Evolutionary conservation across 2,113 vertebrate genomes (phyloP), one percentile per base, ranked within the genome.

Genomic region (Gallinago paraguaiae): DNA sequence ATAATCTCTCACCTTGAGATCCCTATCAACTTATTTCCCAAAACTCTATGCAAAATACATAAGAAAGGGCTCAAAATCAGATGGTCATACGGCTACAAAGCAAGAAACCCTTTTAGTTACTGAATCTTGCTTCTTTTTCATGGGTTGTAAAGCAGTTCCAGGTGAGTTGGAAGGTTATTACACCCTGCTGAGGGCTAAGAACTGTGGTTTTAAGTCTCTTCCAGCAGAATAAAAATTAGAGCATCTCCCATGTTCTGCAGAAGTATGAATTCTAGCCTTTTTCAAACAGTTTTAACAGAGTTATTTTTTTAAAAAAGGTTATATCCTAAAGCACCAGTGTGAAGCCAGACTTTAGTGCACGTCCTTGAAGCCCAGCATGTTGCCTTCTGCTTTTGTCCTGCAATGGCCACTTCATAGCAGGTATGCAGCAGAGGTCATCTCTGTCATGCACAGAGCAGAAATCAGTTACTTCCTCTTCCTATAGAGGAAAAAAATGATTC

Each of bases 321-420:
- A 7, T 74, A 19, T 60, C 16, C 33, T 50, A 45, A 69, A 70
- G 22, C 19, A 25, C 3, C 25, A 48, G 8, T 3, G 7, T 35
- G 61, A 82, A 84, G 25, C 12, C 23, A 64, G 22, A 46, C 11
- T 31, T 45, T 1, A 54, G 35, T 39, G 80, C 7, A 17, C 4
- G 39, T 54, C 13, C n/a, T 37, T 46, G 20, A 78, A 84, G 51
- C 11, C 22, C 46, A 65, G 39, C 11, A 15, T 2, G 6, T 7
- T 46, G 46, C 17, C 2, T 1, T 48, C 25, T 30, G 17, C 17
- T 9, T 50, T 20, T 16, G 56, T 63, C 14, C 28, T 81, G 23
- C 15, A n/a, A n/a, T 0, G 61, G 12, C 9, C 30, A 17, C 43
- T 23, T 33, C 64, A 50, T 1, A 39, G 14, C 22, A 9, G 4